Base-by-base conservation (phyloP, 2,888 invertebrate species). In the Diarsia brunnea region DNA sequence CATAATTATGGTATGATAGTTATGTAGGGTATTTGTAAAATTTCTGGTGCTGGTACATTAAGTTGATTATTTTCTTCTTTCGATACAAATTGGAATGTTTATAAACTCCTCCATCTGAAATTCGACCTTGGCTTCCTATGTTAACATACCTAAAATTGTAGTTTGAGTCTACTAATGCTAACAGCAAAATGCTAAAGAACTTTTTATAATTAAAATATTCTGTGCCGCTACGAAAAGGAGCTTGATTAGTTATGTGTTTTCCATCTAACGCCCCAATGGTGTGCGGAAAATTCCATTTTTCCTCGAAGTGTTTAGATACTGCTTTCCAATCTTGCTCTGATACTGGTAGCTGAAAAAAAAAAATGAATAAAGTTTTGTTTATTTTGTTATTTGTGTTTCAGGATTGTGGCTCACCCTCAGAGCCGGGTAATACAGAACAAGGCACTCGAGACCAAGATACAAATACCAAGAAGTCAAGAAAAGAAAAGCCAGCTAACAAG, bases 131-230 rank as follows among this genome's bases (percentile, higher is more conserved):
- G 69, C 76, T 11, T 27, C 78, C 78, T 72, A 82, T 11, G 27
- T 84, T 75, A 14, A 77, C 82, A 70, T 74, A 75, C 69, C 76
- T 70, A 77, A 82, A 86, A 60, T 85, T 84, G 68, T 82, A 84
- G 43, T 84, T 75, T 73, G 80, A 19, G 67, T 84, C 80, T 71
- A 84, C 80, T 69, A 82, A 72, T 73, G 81, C 83, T 45, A 85
- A 64, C 27, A 85, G 78, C 47, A 86, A 73, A 19, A 84, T 81
- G 61, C 78, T 80, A 55, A 68, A 68, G 24, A 43, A 55, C 53
- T 43, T 75, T 78, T 80, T 75, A 58, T 79, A 79, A 77, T 79
- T 82, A 58, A 75, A 70, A 79, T 78, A 87, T 69, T 70, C 74
- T 64, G 69, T 78, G 66, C 75, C 81, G 64, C 74, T 79, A 73